Base-by-base conservation (phyloP, 1,140 invertebrate species). In the Cotesia chilonis region DNA sequence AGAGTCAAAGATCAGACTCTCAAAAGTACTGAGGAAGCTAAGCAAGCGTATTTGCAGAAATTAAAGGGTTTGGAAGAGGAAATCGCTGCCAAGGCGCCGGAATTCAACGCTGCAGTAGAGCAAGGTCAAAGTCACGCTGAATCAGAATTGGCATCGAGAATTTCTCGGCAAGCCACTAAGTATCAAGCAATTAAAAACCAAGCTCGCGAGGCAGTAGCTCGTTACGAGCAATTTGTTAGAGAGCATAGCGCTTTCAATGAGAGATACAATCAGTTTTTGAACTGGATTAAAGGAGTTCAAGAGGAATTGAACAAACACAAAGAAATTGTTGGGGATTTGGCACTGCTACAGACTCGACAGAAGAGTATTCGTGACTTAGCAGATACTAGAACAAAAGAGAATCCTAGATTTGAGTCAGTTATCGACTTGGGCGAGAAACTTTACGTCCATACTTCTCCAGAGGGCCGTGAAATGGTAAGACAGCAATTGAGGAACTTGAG, bases 361-460 rank as follows among this genome's bases (percentile, higher is more conserved):
- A 92, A 93, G 63, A 93, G 93, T 79, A 90, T 98, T 61, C 91
- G 94, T 76, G 92, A 95, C 76, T 87, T 98, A 38, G 90, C 91
- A 6, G 95, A 97, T 78, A 90, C 92, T 1, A 91, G 93, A 74
- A 94, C 94, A 14, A 92, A 93, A 76, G 94, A 95, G 80, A 92
- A 92, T 64, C 89, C 91, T n/a, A 89, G 90, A 55, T 95, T 98
- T 82, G 96, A 98, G 81, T 90, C 92, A 70, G 89, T 98, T 1
- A 89, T 96, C 28, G 95, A 97, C 79, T 89, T 92, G 67, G 96
- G 96, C 7, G 96, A 99, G 86, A 95, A 94, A 83, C 84, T 99
- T 0, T 98, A 98, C 79, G 89, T 92, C 0, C 95, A 96, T 77
- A 98, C 96, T 5, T 96, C 96, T 61, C 95, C 96, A 1, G 96